Evolutionary conservation across 2,113 vertebrate species (phyloP), one percentile per base, ranked within the genome.

Genomic region (Charadrius vociferus): DNA sequence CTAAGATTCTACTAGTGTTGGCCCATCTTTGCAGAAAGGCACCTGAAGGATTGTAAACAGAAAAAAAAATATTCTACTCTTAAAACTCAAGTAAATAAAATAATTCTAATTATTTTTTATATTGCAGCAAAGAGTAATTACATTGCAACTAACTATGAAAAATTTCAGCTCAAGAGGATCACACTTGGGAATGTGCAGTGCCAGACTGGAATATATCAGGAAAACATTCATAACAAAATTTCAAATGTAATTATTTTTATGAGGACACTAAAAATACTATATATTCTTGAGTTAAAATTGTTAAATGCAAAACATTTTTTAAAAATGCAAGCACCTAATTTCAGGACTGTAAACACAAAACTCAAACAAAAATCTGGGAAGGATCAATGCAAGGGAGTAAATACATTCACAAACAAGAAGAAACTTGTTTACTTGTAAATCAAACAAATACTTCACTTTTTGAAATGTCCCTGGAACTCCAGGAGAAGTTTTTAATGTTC

Each of bases 401-500:
- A 81, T 0, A 84, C 5, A 52, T 52, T 78, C 26, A 67, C 24
- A 72, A 65, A 68, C 8, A 80, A 53, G 26, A 67, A 10, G 12
- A 53, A n/a, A 70, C 18, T 80, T 66, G 19, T 74, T 41, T 91
- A 56, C 4, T 65, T 50, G 24, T 77, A 66, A 88, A 53, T 45
- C n/a, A 78, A 86, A 68, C 21, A 56, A 85, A 78, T 10, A 84
- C 17, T 79, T 95, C 58, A 79, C 24, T 66, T 67, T 88, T 53
- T 32, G 27, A 88, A 83, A 81, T 8, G 41, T 41, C 22, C 26
- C 37, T 58, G 23, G 22, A 89, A 94, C 77, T 34, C 47, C 72
- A 94, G 37, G 58, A 75, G 73, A 96, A 95, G 95, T n/a, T 77
- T 84, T 26, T 89, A 82, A 93, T 84, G 58, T 90, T 88, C 95